Base-by-base conservation (phyloP, 2,888 invertebrate genomes). In the Epirrhoe tristata region DNA sequence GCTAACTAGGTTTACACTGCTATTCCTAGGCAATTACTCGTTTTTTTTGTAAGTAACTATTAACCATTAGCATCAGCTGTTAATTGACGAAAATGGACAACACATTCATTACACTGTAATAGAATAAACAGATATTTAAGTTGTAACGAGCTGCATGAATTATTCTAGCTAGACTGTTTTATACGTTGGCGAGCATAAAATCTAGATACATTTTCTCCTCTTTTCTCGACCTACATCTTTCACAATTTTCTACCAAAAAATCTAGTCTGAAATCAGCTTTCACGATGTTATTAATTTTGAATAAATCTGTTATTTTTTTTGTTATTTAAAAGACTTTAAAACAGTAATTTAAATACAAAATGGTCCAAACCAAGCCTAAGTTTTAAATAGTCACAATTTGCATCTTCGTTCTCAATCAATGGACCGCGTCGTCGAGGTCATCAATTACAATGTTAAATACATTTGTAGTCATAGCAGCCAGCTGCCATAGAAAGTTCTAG, bases 11-110 rank as follows among this genome's bases (percentile, higher is more conserved):
- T 8, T 59, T 51, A 58, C 50, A 8, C 16, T 16, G 17, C 56
- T 24, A n/a, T n/a, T 51, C 58, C 58, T 58, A 51, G 59, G 14
- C 59, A 60, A 57, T 57, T 48, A 57, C 32, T 32, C 6, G 14
- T 48, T 57, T 43, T 36, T 56, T 56, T 56, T 56, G 43, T 56
- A 46, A 55, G 24, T 2, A 57, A 32, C 31, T 16, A 24, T 24
- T 46, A 48, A 48, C 39, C 6, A 46, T 43, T 14, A 46, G 31
- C 14, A 57, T 46, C 46, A 57, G 31, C 31, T 48, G 48, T 48
- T 43, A 43, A 43, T 43, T 43, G 36, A 36, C 36, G 7, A 34
- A 36, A 36, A 36, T 36, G 7, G 12, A 43, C 39, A 43, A 43
- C 39, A 12, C 48, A 16, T 16, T 48, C 14, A 16, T 16, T 46